phyloP scores from a whole-genome alignment of 1,140 invertebrate genomes.

The Drosophila sucinea region DNA sequence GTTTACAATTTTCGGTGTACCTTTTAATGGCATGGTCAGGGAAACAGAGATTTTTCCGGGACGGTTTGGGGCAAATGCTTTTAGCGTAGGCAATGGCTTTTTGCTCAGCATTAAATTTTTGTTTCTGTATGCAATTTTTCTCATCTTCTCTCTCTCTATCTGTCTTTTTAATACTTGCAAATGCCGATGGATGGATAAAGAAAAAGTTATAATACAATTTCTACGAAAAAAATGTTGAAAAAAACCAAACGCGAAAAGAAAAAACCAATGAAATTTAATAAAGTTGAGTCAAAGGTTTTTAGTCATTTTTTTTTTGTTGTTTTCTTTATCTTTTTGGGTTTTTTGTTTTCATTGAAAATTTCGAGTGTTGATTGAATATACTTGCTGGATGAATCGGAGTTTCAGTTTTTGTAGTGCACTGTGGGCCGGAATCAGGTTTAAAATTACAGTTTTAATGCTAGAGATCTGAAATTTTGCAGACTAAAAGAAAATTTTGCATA shows the following conservation, averaged over 20 bases:
- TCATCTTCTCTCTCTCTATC: no score
- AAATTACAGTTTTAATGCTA: no score
- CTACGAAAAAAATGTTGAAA: neutral
- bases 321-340: conserved; percentile 2
- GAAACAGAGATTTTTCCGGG: neutral
- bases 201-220: neutral
- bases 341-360: conserved; percentile 12
- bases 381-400: neutral
- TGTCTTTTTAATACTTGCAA: no score
- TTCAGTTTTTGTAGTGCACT: no score
- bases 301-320: neutral
- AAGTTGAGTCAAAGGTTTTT: conserved; percentile 4
- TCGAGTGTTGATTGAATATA: conserved; percentile 14
- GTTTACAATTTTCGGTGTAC: conserved; percentile 11
- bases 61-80: neutral
- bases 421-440: no score
- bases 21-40: conserved; percentile 15
- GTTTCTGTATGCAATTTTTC: no score
- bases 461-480: no score
- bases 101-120: no score
- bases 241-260: neutral
- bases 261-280: neutral
- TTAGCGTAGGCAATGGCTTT: neutral
- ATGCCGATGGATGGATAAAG: no score
- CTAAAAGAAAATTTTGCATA: no score